Evolutionary conservation across 2,888 invertebrate genomes (phyloP), one percentile per base, ranked within the genome.

Genomic region (Schizotus pectinicornis): DNA sequence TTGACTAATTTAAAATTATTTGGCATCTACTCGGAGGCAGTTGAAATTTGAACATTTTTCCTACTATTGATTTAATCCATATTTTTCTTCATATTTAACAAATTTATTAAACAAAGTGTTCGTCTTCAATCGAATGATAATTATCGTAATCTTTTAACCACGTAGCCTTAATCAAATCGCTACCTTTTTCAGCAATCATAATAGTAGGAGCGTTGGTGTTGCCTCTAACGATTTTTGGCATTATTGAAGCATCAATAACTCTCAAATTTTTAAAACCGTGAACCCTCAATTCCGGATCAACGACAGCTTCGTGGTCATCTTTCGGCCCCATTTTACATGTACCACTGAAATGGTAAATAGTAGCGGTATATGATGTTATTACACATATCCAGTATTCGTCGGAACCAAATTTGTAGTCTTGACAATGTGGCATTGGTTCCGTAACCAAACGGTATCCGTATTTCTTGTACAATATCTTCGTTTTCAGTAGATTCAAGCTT

Each of bases 271-370:
- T 77, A 3, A 90, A 81, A 0, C 88, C 88, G 68, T 88, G 82
- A 0, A 89, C 88, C 64, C 79, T 80, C 38, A 90, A 76, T 65
- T 83, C 80, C 1, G 85, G 82, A 73, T 89, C 86, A 0, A 90
- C 89, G 0, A 90, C 89, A 0, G 89, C 86, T 1, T 80, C 78
- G 3, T 75, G 76, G 68, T 89, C 88, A 74, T 81, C 79, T 37
- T 78, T 78, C 0, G 88, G 88, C 2, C 88, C 88, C 88, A 89
- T 89, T 74, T 87, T 88, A 72, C 87, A 88, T 0, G 88, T 88
- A 0, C 88, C 87, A 11, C 84, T 85, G 0, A 87, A 88, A 78
- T 90, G 89, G 69, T 80, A 89, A 56, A 90, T 87, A 0, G 90
- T 90, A 0, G 84, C 79, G 0, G 91, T 90, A 68, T 89, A 89